Percentiles rank a stretch among this genome's conserved stretches.
These are phyloP conservation scores for Cantharis lateralis DNA, from an alignment of 2,888 invertebrate genomes.

Conservation along the genomic window DNA sequence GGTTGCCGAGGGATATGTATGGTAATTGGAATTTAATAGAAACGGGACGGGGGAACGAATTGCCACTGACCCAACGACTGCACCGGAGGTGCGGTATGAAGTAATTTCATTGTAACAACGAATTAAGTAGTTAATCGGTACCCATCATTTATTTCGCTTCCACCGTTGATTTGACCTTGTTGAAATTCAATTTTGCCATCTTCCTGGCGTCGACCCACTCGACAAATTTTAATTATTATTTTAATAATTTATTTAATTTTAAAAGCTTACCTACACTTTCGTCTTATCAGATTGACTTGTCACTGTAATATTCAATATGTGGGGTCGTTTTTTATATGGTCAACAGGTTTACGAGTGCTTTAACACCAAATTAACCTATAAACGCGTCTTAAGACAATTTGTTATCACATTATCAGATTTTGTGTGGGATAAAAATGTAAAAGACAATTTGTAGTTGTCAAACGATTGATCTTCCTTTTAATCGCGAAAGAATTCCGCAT, in stretches of 20 bases:
- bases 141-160: not conserved
- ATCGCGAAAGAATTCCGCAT: not conserved
- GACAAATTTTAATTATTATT: not conserved
- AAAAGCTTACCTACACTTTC: not conserved
- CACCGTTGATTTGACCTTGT: not conserved
- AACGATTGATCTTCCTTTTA: not conserved
- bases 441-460: constrained; percentile 1
- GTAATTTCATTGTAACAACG: not conserved
- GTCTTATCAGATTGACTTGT: not conserved
- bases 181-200: not conserved
- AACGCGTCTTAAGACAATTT: not conserved
- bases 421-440: constrained; percentile 5
- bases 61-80: not conserved
- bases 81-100: not conserved
- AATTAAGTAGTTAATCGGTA: not conserved
- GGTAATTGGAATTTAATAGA: not conserved
- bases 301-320: not conserved
- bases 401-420: constrained; percentile 3
- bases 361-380: constrained; percentile 12
- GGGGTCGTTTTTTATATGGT: not conserved
- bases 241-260: not conserved
- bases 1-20: not conserved
- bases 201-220: not conserved
- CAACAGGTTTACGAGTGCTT: not conserved
- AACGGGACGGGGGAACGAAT: not conserved